Base-by-base conservation (phyloP, 2,888 invertebrate genomes). In the Ditula angustiorana region DNA sequence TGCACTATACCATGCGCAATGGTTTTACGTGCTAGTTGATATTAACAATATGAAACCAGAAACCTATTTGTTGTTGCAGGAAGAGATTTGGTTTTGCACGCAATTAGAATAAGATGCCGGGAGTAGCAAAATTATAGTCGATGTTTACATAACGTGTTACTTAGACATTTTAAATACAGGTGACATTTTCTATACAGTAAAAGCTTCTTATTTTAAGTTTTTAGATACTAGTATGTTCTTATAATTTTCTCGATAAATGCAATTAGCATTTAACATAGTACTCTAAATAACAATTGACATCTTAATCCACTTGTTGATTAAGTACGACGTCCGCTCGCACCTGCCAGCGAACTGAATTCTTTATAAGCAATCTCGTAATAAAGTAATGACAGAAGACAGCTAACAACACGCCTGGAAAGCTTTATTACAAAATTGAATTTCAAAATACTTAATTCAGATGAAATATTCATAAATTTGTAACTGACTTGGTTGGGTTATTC, bases 281-380 rank as follows among this genome's bases (percentile, higher is more conserved):
- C 21, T 1, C 5, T 11, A 13, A 47, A 24, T 35, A 53, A 52
- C 28, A 28, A 13, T 41, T 28, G 41, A 50, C 19, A 49, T 56
- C 37, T 47, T 19, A 26, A 35, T 47, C 23, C 26, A 50, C 41
- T 41, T 41, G 49, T 50, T 56, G 61, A 56, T 49, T n/a, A n/a
- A n/a, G n/a, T n/a, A 41, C 41, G 33, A 24, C 19, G 35, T 44
- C 46, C 46, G 30, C 21, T 37, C 21, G 23, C 28, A 53, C 44
- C 53, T 44, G 33, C 26, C 53, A 50, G 11, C 19, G 13, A 16
- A 23, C 24, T 62, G 49, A 62, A 62, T 50, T 57, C 30, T 50
- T 50, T 57, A 62, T 41, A 11, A 62, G 41, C 41, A 41, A 62
- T 56, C n/a, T 41, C 21, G 23, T 47, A 23, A 57, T 57, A 44